Conservation (phyloP, 1,140 invertebrate species). For the Nebria ingens region DNA sequence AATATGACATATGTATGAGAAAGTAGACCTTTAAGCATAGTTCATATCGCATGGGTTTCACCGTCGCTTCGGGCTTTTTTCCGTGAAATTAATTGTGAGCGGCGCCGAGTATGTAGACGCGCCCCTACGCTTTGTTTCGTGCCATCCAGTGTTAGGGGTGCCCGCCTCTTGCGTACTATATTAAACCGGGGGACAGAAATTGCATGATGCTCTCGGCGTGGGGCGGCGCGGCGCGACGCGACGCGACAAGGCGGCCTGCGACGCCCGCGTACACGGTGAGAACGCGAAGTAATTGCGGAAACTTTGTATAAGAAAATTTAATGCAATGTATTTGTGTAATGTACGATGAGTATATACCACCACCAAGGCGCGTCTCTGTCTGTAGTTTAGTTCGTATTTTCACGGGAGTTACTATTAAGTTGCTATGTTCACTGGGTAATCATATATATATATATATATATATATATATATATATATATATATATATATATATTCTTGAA, state of each 20-base stretch:
- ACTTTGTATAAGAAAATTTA: constrained; percentile 9
- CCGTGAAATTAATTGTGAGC: constrained; percentile 4
- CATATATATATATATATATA: not conserved
- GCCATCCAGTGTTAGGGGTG: not conserved
- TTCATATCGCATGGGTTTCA: too few relatives aligned
- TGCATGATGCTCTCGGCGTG: not conserved
- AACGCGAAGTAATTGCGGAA: constrained; percentile 1
- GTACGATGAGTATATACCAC: not conserved
- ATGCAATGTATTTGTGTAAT: constrained; percentile 7
- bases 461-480: too few relatives aligned
- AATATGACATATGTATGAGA: too few relatives aligned
- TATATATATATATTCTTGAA: not conserved
- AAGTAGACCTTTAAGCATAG: too few relatives aligned
- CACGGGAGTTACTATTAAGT: not conserved
- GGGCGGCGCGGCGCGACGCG: too few relatives aligned
- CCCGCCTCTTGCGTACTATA: not conserved
- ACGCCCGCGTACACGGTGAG: not conserved
- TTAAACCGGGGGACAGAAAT: not conserved
- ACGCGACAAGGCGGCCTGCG: not conserved
- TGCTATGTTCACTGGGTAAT: not conserved
- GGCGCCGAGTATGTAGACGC: not conserved
- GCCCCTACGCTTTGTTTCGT: constrained; percentile 4
- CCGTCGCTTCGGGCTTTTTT: not conserved
- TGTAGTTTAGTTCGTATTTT: not conserved
- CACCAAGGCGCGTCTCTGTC: too few relatives aligned